These are phyloP conservation scores for Melanotaenia pygmaea DNA, from an alignment of 2,797 vertebrate species.

Conservation along the genomic window DNA sequence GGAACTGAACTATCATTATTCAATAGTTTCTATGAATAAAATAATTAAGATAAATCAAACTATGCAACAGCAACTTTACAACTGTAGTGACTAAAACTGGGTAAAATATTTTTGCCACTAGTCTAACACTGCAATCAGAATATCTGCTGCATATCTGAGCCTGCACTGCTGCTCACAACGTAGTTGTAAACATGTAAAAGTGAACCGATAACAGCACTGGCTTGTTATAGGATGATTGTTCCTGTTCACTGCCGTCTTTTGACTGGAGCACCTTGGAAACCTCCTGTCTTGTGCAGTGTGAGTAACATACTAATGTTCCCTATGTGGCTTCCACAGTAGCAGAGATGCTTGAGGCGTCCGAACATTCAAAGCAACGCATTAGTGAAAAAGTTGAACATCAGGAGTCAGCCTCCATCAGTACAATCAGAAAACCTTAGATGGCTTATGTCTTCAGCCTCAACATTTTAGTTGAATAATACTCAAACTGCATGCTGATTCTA, in stretches of 20 bases:
- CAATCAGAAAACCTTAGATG: conserved; percentile 25
- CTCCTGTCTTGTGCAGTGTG: conserved; percentile 20
- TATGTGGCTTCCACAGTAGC: conserved; percentile 36
- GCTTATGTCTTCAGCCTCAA: conserved; percentile 37
- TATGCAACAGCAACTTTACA: neutral
- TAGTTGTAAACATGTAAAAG: conserved; percentile 12
- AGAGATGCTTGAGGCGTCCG: conserved; percentile 48
- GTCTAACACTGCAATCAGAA: conserved; percentile 9
- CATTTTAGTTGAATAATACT: conserved; percentile 29
- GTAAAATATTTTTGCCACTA: neutral
- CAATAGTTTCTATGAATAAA: neutral
- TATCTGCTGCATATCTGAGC: conserved; percentile 18
- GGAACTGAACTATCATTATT: neutral
- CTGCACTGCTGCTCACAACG: conserved; percentile 25
- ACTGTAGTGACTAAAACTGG: neutral
- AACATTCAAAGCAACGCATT: conserved; percentile 45
- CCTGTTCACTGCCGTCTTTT: conserved; percentile 11
- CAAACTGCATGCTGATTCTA: conserved; percentile 30
- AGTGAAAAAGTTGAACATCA: conserved; percentile 47
- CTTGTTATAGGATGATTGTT: conserved; percentile 19
- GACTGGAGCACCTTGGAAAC: conserved; percentile 36
- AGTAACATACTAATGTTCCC: conserved; percentile 46
- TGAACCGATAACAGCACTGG: conserved; percentile 18
- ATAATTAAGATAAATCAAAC: neutral
- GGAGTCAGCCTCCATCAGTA: conserved; percentile 37